phyloP scores from a whole-genome alignment of 1,140 invertebrate genomes.

The Zaprionus tsacasi region DNA sequence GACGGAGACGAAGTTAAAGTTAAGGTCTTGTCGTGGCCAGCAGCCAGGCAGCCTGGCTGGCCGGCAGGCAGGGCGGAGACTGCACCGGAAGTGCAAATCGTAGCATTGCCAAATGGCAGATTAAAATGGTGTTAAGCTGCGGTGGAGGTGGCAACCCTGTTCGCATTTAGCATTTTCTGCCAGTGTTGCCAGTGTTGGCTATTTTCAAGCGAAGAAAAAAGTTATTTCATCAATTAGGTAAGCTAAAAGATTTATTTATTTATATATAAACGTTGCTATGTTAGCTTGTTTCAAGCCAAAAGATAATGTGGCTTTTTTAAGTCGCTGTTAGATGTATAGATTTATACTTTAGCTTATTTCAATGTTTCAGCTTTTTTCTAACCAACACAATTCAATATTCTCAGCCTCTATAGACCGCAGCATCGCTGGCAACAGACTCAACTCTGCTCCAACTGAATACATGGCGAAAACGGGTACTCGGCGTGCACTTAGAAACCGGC shows the following conservation, averaged over 20 bases:
- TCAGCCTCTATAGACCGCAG: no score
- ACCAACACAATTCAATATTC: no score
- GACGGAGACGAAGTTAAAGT: neutral
- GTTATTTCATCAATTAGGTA: neutral
- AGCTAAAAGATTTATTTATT: no score
- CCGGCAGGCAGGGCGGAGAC: neutral
- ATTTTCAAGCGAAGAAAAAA: neutral
- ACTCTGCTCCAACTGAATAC: neutral
- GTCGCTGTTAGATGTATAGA: neutral
- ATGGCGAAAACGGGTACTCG: slow-evolving; percentile 47
- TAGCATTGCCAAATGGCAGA: slow-evolving; percentile 77
- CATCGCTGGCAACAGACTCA: slow-evolving; percentile 2
- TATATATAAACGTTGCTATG: no score
- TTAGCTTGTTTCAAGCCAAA: neutral
- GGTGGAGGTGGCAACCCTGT: slow-evolving; percentile 20
- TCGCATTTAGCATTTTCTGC: slow-evolving; percentile 50
- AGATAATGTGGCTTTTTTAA: neutral
- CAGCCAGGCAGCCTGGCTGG: neutral
- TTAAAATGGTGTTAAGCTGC: slow-evolving; percentile 78
- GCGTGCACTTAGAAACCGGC: slow-evolving; percentile 41
- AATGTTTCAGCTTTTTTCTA: no score
- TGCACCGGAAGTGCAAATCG: slow-evolving; percentile 54
- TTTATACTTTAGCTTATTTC: neutral
- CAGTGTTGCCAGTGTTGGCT: neutral
- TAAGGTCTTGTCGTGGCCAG: slow-evolving; percentile 1